Evolutionary conservation across 2,797 vertebrate species (phyloP).

Genomic region (Myotis pilosus): DNA sequence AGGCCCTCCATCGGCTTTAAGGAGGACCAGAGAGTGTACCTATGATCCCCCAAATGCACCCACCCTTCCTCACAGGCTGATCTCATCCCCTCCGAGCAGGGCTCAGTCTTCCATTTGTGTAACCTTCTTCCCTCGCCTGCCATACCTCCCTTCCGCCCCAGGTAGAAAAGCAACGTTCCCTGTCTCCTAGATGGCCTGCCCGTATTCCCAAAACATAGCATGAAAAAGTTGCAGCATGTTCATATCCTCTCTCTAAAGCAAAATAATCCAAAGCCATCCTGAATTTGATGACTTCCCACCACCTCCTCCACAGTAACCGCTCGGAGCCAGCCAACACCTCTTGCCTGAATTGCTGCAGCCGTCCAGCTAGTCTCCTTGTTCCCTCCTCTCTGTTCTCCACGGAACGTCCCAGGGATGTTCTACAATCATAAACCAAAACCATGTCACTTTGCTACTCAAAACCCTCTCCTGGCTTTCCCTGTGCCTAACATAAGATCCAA

Average conservation of each 20-base stretch:
- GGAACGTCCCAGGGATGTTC: neutral
- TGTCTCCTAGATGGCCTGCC: neutral
- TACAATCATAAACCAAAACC: neutral
- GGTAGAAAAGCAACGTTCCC: neutral
- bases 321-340: neutral
- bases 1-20: neutral
- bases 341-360: neutral
- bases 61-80: neutral
- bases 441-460: neutral
- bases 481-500: neutral
- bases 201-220: neutral
- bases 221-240: neutral
- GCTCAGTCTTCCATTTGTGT: neutral
- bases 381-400: neutral
- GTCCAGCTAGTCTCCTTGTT: neutral
- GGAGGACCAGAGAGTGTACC: neutral
- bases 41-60: neutral
- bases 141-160: too few species aligned
- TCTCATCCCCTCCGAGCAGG: fast-evolving
- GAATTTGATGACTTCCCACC: neutral
- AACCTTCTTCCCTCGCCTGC: neutral
- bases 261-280: neutral
- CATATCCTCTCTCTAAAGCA: neutral
- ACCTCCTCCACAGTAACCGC: fast-evolving
- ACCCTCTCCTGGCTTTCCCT: neutral